These are phyloP conservation scores for Nycticebus coucang DNA, from an alignment of 2,113 vertebrate species.

Conservation along the genomic window DNA sequence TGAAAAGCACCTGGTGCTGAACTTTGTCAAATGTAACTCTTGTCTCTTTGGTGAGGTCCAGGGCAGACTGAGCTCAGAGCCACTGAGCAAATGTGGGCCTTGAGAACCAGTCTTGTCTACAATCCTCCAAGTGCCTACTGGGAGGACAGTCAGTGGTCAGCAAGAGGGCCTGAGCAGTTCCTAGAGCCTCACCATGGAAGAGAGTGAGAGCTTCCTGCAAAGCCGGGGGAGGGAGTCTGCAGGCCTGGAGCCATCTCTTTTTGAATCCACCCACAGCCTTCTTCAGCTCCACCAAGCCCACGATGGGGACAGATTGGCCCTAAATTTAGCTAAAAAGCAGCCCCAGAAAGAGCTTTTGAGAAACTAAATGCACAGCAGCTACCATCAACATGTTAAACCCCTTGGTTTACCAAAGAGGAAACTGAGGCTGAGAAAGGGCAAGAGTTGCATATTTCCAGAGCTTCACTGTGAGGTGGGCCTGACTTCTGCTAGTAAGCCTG, in stretches of 20 bases:
- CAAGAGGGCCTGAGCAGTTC: background rate
- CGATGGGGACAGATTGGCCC: slow-evolving; percentile 24
- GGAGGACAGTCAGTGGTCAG: background rate
- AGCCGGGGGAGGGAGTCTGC: background rate
- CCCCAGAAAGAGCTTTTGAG: background rate
- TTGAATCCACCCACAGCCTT: slow-evolving; percentile 30
- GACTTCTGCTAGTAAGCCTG: background rate
- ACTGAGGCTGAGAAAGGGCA: background rate
- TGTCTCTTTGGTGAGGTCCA: background rate
- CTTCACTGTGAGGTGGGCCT: background rate
- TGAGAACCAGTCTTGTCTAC: background rate
- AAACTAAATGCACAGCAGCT: background rate
- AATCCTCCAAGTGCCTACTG: background rate
- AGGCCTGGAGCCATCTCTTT: background rate
- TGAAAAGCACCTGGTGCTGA: background rate
- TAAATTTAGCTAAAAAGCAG: slow-evolving; percentile 56
- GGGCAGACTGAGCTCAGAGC: background rate
- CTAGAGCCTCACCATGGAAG: background rate
- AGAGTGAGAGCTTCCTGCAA: background rate
- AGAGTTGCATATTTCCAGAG: background rate
- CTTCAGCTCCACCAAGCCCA: background rate
- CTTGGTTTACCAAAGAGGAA: background rate
- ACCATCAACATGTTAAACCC: background rate
- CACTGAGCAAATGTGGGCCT: fast-evolving
- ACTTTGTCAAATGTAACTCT: background rate